Conservation (phyloP, 1,140 invertebrate genomes). For the Bombus cullumanus region DNA sequence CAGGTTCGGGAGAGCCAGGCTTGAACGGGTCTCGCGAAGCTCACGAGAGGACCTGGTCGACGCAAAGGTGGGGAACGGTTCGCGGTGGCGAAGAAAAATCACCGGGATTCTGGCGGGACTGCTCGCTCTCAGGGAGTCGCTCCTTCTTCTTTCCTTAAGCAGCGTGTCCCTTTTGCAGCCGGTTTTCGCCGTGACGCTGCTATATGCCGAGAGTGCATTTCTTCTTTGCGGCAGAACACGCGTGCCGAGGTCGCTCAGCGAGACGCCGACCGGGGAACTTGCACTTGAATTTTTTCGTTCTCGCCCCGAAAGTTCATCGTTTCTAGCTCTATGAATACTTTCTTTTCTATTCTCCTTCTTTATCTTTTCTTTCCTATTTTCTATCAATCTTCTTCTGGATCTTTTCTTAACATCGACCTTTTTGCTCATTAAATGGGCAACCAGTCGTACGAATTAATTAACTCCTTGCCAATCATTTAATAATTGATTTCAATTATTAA, state of each 20-base stretch:
- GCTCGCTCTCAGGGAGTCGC: not conserved
- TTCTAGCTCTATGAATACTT: not conserved
- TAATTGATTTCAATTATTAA: not conserved
- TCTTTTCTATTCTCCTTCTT: not conserved
- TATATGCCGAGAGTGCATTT: conserved; percentile 18
- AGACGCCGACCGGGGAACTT: conserved; percentile 1
- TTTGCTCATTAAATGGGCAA: not conserved
- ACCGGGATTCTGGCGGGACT: conserved; percentile 28
- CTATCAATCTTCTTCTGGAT: not conserved
- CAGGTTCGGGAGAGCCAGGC: not conserved
- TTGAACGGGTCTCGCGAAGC: not conserved
- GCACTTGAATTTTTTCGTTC: conserved; percentile 30
- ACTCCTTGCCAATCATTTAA: not conserved
- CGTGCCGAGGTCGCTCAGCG: conserved; percentile 36
- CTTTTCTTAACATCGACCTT: not conserved
- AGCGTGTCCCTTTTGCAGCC: conserved; percentile 54
- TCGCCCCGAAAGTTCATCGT: not conserved
- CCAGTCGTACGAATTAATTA: conserved; percentile 11
- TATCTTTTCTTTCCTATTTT: not conserved
- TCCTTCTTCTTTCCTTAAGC: conserved; percentile 48
- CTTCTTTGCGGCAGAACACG: conserved; percentile 22
- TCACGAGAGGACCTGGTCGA: not conserved
- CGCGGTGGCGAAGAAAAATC: conserved; percentile 40
- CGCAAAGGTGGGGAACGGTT: conserved; percentile 6
- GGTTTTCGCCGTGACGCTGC: conserved; percentile 45